These are phyloP conservation scores for Turdus rufiventris DNA, from an alignment of 2,113 vertebrate species.

Conservation along the genomic window DNA sequence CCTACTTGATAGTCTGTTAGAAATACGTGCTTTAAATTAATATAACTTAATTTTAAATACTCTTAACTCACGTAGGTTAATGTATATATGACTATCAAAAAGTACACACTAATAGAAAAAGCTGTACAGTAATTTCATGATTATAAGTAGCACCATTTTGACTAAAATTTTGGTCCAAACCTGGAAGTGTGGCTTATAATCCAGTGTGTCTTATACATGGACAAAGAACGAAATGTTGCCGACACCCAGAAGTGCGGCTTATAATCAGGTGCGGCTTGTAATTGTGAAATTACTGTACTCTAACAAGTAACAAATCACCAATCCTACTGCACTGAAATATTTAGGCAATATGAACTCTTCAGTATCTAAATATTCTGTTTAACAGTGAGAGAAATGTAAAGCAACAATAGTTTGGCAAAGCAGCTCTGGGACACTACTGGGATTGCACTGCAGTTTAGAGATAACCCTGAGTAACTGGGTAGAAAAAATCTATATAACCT, in stretches of 20 bases:
- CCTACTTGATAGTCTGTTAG: neutral
- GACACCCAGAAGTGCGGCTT: too few species aligned
- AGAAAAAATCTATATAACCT: constrained; percentile 45
- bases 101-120: neutral
- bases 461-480: constrained; percentile 36
- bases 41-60: neutral
- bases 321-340: neutral
- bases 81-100: neutral
- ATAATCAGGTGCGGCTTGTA: too few species aligned
- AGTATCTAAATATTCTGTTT: neutral
- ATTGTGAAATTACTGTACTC: neutral
- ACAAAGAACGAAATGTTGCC: too few species aligned
- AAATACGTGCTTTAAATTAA: neutral
- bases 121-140: neutral
- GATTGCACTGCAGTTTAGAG: constrained; percentile 20
- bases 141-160: too few species aligned
- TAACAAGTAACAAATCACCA: neutral
- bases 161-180: too few species aligned
- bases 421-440: neutral
- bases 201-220: too few species aligned
- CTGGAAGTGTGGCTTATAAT: too few species aligned
- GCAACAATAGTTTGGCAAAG: neutral
- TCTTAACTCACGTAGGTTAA: neutral
- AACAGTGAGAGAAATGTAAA: neutral
- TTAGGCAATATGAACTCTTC: neutral